Base-by-base conservation (phyloP, 2,888 invertebrate species). In the Limnephilus auricula region DNA sequence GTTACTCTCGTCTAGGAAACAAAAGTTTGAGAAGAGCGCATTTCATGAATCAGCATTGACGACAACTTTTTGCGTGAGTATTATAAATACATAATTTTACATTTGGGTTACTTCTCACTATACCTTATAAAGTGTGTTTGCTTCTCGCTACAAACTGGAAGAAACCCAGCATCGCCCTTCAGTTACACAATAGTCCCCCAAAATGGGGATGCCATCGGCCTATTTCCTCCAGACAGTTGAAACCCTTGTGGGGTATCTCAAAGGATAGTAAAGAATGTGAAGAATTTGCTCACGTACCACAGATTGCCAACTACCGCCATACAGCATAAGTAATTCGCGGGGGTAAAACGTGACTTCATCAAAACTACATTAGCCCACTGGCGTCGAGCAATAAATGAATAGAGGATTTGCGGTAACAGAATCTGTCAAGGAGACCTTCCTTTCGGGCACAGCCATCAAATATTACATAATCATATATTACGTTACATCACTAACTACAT, bases 291-390 rank as follows among this genome's bases (percentile, higher is more conserved):
- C 25, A 9, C 65, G 25, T 65, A 65, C 65, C 65, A 9, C 25
- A 65, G 65, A 65, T 65, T 65, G 25, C 25, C 65, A 65, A n/a
- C n/a, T n/a, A 65, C 65, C n/a, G 25, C 65, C 84, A 79, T 80
- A 91, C 84, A 90, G 91, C 91, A 87, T 90, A 92, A 93, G 91
- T 93, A 91, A 92, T 93, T 91, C 89, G 79, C 78, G 80, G 50
- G 79, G 87, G 86, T 37, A 85, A 91, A 83, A 93, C 93, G 93
- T 93, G 93, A 93, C 93, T 91, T 92, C 92, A 93, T 93, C 92
- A 93, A 92, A 93, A 93, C 88, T 91, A 93, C 93, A 93, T 93
- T 93, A 93, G 92, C 90, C 92, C 79, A 79, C 87, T 90, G 89
- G 84, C 79, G 79, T 84, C 4, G 89, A 84, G 89, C 87, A 92